A percentile compares a stretch with the other conserved stretches of the same genome.
These are phyloP conservation scores for Hyla sarda DNA, from an alignment of 2,113 vertebrate genomes.

Conservation along the genomic window DNA sequence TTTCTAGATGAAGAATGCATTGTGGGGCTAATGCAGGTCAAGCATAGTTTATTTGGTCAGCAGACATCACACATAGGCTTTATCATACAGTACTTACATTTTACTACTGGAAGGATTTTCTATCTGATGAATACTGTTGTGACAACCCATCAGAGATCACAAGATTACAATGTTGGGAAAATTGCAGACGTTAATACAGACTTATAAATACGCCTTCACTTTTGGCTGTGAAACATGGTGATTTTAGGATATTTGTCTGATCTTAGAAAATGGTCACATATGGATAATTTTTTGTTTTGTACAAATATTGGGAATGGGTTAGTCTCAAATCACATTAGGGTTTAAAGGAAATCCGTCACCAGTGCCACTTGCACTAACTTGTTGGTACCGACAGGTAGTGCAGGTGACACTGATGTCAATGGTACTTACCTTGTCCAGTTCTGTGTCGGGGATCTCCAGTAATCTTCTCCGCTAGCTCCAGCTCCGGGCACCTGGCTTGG, in stretches of 20 bases:
- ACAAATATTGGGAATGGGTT: not conserved
- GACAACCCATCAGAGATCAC: not conserved
- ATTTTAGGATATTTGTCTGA: not conserved
- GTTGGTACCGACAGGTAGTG: no score
- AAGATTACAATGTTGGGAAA: not conserved
- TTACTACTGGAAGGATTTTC: constrained; percentile 9
- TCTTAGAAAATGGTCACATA: not conserved
- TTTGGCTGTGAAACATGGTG: not conserved
- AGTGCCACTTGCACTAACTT: no score
- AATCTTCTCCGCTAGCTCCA: no score
- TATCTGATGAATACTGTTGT: not conserved
- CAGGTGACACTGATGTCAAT: no score
- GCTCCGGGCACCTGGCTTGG: no score
- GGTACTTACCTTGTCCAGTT: no score
- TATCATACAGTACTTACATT: not conserved
- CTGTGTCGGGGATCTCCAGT: no score
- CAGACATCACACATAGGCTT: not conserved
- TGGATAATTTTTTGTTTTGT: not conserved
- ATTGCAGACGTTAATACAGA: not conserved
- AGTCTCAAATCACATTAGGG: no score
- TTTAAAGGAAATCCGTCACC: no score
- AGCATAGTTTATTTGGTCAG: constrained; percentile 4
- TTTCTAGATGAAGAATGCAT: constrained; percentile 3
- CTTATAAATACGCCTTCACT: not conserved
- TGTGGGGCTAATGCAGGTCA: not conserved